phyloP scores from a whole-genome alignment of 2,113 vertebrate species.

The Melanocharis versteri region DNA sequence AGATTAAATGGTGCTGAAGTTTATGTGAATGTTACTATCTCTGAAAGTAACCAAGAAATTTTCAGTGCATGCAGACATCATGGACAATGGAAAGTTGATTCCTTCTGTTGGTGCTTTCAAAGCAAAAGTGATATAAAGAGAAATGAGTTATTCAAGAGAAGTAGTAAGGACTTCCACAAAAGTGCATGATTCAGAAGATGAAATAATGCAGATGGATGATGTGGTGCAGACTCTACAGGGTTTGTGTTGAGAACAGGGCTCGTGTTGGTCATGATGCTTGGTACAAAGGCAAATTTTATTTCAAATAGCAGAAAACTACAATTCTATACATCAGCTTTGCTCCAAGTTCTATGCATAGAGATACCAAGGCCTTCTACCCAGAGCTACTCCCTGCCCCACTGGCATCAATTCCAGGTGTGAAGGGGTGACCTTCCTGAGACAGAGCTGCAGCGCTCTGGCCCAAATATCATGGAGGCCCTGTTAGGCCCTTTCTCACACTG shows the following conservation, averaged over 20 bases:
- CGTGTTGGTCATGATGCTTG: not conserved
- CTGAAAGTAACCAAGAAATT: not conserved
- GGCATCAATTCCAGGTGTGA: rapidly evolving
- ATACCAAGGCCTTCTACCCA: not conserved
- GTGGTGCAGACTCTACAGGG: rapidly evolving
- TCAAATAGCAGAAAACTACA: not conserved
- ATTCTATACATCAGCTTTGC: not conserved
- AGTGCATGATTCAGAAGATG: not conserved
- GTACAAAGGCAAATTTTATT: not conserved
- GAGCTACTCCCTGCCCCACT: not conserved
- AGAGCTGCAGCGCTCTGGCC: not conserved
- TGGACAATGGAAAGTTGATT: not conserved
- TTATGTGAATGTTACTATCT: not conserved
- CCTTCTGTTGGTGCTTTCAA: not conserved
- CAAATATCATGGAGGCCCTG: rapidly evolving
- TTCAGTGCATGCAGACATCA: not conserved
- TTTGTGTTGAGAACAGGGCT: not conserved
- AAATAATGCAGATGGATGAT: not conserved
- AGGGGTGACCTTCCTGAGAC: rapidly evolving
- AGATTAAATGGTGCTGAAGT: not conserved
- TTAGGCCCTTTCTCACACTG: not conserved
- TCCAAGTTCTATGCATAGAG: not conserved
- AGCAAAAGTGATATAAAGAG: not conserved
- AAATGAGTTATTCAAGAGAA: not conserved
- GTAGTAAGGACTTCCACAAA: not conserved